Base-by-base conservation (phyloP, 2,113 vertebrate genomes). In the Parus major region DNA sequence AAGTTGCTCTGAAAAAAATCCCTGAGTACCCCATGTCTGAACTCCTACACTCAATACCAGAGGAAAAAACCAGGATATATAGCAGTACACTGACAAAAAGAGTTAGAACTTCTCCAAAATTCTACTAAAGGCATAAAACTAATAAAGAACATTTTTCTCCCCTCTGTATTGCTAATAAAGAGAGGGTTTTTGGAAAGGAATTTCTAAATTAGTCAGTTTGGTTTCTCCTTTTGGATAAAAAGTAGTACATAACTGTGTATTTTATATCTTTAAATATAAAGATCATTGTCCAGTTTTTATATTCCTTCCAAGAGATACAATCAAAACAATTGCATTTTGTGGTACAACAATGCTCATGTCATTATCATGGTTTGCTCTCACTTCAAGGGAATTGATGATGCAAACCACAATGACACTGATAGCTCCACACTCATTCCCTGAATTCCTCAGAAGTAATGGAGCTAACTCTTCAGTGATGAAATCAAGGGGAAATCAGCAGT, bases 101-200 rank as follows among this genome's bases (percentile, higher is more conserved):
- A 49, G 11, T 35, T 56, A 66, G 46, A 61, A 53, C 2, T n/a
- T 75, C 21, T 24, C 35, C 28, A 21, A 71, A 73, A 78, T 47
- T 57, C 49, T 64, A 31, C 42, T 52, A 44, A 80, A 69, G 28
- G 14, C 36, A 72, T 13, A 68, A 42, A 81, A 78, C 19, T 52
- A 81, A 68, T 27, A 90, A 71, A 53, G 15, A 73, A 52, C 3
- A 9, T 8, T 56, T 63, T 31, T 36, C 10, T 3, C 23, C 15
- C 14, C 36, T 44, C 12, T 22, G 49, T 36, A 68, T 13, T 69
- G 31, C 13, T 10, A 18, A 41, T 65, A 61, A 71, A 35, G 8
- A 56, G 19, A 6, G 4, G 0, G 1, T 6, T 16, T 42, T 71
- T 19, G 8, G 2, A 3, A 78, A 77, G 63, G n/a, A 22, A 61